phyloP scores from a whole-genome alignment of 2,113 vertebrate species.

The Dipodomys spectabilis region DNA sequence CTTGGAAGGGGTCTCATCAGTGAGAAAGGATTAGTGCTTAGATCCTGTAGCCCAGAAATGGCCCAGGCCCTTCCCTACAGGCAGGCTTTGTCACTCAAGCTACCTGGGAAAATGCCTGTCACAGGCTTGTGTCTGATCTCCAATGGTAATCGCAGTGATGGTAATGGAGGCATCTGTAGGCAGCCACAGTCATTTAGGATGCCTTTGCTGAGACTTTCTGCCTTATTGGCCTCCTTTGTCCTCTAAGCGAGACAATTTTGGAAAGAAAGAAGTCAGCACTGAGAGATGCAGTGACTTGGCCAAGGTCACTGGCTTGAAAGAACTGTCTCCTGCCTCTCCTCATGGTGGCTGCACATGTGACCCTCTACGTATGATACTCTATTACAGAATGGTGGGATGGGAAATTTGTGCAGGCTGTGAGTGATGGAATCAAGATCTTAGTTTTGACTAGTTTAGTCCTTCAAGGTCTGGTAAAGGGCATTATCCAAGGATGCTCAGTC shows the following conservation, averaged over 20 bases:
- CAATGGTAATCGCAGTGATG: background rate
- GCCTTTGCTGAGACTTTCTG: background rate
- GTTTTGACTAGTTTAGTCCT: background rate
- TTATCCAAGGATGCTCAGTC: background rate
- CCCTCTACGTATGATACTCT: background rate
- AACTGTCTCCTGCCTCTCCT: background rate
- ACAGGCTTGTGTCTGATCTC: background rate
- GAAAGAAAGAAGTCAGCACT: background rate
- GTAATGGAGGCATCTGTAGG: background rate
- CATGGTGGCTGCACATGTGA: background rate
- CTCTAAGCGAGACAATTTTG: background rate
- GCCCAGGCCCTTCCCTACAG: background rate
- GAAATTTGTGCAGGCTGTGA: background rate
- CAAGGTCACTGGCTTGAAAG: background rate
- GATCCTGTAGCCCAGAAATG: slow-evolving; percentile 28
- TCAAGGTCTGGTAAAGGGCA: background rate
- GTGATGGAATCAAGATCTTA: background rate
- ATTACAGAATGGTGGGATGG: no score
- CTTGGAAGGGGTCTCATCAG: slow-evolving; percentile 20
- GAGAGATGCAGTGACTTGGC: background rate
- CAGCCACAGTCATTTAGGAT: no score
- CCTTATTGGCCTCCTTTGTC: background rate
- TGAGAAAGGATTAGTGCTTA: slow-evolving; percentile 21
- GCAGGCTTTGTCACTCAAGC: background rate
- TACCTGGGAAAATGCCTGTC: slow-evolving; percentile 2